phyloP scores from a whole-genome alignment of 2,888 invertebrate genomes.

The Chloromyia formosa region DNA sequence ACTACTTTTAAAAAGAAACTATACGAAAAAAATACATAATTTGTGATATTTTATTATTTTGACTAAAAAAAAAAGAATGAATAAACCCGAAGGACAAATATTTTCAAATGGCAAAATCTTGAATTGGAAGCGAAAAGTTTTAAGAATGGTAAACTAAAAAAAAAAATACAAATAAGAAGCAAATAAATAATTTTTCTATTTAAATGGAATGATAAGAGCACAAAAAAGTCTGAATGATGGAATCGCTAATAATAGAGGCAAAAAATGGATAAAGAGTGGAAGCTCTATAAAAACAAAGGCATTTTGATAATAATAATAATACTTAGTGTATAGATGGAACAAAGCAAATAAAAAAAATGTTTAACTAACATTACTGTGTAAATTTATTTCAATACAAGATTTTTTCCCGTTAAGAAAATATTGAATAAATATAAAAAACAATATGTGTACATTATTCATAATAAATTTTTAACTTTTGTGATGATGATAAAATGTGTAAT shows the following conservation, averaged over 20 bases:
- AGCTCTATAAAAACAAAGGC: constrained; percentile 13
- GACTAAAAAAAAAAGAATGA: neutral
- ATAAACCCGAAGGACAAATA: neutral
- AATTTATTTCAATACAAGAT: neutral
- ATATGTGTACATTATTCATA: neutral
- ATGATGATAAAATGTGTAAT: neutral
- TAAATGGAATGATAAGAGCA: neutral
- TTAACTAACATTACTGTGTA: neutral
- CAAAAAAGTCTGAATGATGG: constrained; percentile 24
- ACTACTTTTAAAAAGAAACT: neutral
- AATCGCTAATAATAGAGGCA: neutral
- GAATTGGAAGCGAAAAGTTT: too few species aligned
- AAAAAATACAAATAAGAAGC: neutral
- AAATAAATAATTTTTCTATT: constrained; percentile 15
- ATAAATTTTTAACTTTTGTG: constrained; percentile 1
- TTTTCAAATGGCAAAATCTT: too few species aligned
- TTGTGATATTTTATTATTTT: constrained; percentile 7
- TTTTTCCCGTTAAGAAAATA: too few species aligned
- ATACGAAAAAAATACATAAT: constrained; percentile 1
- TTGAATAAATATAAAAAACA: too few species aligned
- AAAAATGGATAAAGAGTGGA: constrained; percentile 23
- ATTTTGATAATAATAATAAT: constrained; percentile 20
- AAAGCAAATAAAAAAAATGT: neutral
- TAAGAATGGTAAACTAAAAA: neutral
- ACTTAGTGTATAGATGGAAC: constrained; percentile 1